Conservation (phyloP, 2,113 vertebrate species). For the Gambusia affinis region DNA sequence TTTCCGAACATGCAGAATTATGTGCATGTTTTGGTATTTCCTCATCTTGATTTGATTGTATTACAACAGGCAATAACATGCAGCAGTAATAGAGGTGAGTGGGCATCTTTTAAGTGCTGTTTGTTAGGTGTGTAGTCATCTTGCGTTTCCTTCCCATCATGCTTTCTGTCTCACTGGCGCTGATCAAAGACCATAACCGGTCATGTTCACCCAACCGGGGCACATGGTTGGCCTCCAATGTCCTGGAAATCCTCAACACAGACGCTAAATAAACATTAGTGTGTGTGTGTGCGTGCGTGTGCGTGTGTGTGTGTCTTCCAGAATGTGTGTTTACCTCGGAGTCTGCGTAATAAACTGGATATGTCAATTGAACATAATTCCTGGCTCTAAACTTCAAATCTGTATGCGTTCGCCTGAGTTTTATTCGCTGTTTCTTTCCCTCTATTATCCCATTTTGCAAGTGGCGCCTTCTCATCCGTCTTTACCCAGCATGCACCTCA, state of each 20-base stretch:
- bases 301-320: neutral
- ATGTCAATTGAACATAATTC: neutral
- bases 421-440: constrained; percentile 24
- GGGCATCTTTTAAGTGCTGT: constrained; percentile 14
- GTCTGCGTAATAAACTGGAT: constrained; percentile 1
- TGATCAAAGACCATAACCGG: constrained; percentile 49
- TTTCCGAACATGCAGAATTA: neutral
- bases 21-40: constrained; percentile 6
- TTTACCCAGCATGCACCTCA: constrained; percentile 24
- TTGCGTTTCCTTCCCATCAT: constrained; percentile 14
- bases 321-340: neutral
- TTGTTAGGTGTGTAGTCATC: constrained; percentile 16
- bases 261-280: constrained; percentile 38
- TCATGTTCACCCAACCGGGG: constrained; percentile 38
- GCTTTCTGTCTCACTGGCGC: constrained; percentile 43
- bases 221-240: constrained; percentile 59
- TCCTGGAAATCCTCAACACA: constrained; percentile 67
- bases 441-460: constrained; percentile 26
- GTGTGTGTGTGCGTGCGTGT: neutral
- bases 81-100: neutral
- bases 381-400: constrained; percentile 25
- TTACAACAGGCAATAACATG: neutral
- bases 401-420: constrained; percentile 9
- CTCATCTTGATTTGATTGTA: constrained; percentile 21
- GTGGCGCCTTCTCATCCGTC: neutral